Evolutionary conservation across 2,888 invertebrate genomes (phyloP).

Genomic region (Crioceris asparagi): DNA sequence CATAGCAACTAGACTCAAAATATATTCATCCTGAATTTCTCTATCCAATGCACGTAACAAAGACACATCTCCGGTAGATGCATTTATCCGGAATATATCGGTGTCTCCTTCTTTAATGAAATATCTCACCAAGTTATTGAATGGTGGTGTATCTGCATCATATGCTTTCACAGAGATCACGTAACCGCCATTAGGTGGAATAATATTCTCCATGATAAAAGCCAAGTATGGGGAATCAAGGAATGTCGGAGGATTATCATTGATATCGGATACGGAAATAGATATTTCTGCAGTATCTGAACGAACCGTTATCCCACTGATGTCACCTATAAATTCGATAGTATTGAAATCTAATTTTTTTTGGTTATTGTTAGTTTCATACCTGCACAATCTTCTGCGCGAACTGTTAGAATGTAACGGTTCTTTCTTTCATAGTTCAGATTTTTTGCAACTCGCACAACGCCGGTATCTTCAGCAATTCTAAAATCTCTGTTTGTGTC

Average conservation of each 20-base stretch:
- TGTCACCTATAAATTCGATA: conserved; percentile 48
- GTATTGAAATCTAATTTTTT: background rate
- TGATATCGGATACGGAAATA: conserved; percentile 75
- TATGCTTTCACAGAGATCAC: conserved; percentile 75
- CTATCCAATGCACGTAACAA: conserved; percentile 73
- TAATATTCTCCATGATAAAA: conserved; percentile 86
- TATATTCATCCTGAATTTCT: conserved; percentile 74
- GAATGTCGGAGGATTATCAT: conserved; percentile 89
- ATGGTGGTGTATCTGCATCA: conserved; percentile 84
- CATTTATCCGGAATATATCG: conserved; percentile 83
- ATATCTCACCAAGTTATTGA: conserved; percentile 84
- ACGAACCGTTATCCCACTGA: conserved; percentile 44
- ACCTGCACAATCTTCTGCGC: conserved; percentile 75
- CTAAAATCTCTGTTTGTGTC: conserved; percentile 86
- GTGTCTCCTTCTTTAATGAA: conserved; percentile 89
- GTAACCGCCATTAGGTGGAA: conserved; percentile 69
- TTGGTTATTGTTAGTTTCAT: no score
- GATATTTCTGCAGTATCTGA: conserved; percentile 72
- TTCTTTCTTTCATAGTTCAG: conserved; percentile 86
- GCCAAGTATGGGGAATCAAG: conserved; percentile 90
- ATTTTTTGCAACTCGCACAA: conserved; percentile 83
- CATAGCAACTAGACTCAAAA: conserved; percentile 81
- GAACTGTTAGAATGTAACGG: conserved; percentile 71
- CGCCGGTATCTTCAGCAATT: conserved; percentile 85
- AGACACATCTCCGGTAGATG: conserved; percentile 83